Evolutionary conservation across 2,888 invertebrate genomes (phyloP).

Genomic region (Drosophila robusta): DNA sequence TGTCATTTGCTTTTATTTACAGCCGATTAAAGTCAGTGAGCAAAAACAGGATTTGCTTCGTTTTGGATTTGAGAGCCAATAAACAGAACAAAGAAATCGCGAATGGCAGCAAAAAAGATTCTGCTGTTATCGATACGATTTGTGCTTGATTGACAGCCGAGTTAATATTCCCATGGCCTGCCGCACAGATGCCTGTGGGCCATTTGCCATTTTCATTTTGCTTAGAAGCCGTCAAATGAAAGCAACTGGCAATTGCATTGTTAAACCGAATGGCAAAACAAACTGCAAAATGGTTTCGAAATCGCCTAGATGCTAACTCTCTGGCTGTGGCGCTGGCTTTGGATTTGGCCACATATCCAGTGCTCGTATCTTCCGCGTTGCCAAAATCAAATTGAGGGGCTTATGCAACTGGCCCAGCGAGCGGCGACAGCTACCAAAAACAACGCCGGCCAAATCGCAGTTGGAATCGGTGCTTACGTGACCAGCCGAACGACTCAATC

Average conservation of each 20-base stretch:
- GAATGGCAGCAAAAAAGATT: no score
- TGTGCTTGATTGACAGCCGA: slow-evolving; percentile 8
- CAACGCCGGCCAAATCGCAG: slow-evolving; percentile 46
- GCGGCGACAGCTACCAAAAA: slow-evolving; percentile 23
- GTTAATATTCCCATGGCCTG: neutral
- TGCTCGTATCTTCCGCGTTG: slow-evolving; percentile 66
- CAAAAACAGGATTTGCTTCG: no score
- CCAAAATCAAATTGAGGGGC: slow-evolving; percentile 68
- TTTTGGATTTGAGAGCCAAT: no score
- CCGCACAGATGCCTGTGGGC: slow-evolving; percentile 1
- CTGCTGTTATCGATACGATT: neutral
- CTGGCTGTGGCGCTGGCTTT: slow-evolving; percentile 19
- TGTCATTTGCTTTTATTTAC: no score
- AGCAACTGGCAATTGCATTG: slow-evolving; percentile 34
- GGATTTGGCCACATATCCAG: slow-evolving; percentile 26
- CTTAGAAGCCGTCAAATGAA: slow-evolving; percentile 26
- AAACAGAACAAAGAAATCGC: no score
- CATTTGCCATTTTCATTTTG: slow-evolving; percentile 16
- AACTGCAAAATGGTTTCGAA: slow-evolving; percentile 44
- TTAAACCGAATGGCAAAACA: neutral
- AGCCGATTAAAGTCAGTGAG: no score
- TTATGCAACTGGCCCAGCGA: slow-evolving; percentile 63
- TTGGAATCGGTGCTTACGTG: slow-evolving; percentile 70
- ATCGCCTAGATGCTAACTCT: slow-evolving; percentile 52
- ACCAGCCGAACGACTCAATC: slow-evolving; percentile 66